phyloP scores from a whole-genome alignment of 2,888 invertebrate genomes.

The Drosophila koepferae region DNA sequence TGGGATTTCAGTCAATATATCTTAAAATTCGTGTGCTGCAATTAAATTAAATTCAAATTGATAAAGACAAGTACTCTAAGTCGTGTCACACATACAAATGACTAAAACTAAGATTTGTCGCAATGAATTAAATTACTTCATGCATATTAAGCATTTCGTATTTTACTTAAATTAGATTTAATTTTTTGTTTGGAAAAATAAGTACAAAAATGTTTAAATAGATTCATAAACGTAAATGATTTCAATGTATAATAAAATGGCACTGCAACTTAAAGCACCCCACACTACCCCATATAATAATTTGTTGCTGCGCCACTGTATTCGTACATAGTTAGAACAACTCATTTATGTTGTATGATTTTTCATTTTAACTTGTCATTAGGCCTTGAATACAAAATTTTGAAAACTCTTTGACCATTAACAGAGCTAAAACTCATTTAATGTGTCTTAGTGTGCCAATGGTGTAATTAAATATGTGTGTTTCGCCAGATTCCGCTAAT shows the following conservation, averaged over 20 bases:
- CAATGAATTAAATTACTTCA: not conserved
- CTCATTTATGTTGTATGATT: slow-evolving; percentile 2
- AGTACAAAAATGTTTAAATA: not conserved
- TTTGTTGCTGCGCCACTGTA: not conserved
- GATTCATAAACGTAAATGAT: not conserved
- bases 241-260: not conserved
- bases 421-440: not conserved
- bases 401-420: not conserved
- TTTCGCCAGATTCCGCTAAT: not conserved
- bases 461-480: not conserved
- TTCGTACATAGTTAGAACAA: not conserved
- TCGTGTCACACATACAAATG: not conserved
- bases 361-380: slow-evolving; percentile 12
- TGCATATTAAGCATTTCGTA: not conserved
- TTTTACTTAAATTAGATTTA: not conserved
- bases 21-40: not conserved
- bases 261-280: not conserved
- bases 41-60: not conserved
- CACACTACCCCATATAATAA: not conserved
- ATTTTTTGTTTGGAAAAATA: not conserved
- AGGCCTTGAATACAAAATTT: slow-evolving; percentile 6
- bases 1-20: not conserved
- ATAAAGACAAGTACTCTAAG: not conserved
- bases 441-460: not conserved
- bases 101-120: not conserved